phyloP scores from a whole-genome alignment of 2,888 invertebrate genomes.

The Schizaphis graminum region DNA sequence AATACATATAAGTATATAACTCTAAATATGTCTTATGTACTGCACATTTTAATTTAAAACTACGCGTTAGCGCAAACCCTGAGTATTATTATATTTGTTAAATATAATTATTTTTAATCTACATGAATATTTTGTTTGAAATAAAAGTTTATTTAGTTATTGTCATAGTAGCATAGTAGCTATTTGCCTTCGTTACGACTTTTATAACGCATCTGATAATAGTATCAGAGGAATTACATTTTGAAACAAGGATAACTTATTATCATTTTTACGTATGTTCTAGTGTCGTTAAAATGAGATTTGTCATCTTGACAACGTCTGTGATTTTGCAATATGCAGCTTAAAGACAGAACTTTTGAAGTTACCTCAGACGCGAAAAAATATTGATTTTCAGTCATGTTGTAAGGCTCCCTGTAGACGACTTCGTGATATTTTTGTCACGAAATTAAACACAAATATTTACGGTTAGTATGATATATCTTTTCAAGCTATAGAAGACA shows the following conservation, averaged over 20 bases:
- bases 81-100: not conserved
- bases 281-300: conserved; percentile 17
- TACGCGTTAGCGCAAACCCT: not conserved
- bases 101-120: not conserved
- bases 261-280: not conserved
- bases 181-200: not conserved
- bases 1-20: too few relatives aligned
- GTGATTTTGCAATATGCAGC: not conserved
- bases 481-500: not conserved
- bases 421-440: conserved; percentile 5
- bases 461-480: not conserved
- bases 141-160: not conserved
- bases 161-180: not conserved
- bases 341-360: conserved; percentile 14
- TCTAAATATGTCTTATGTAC: not conserved
- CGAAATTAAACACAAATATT: not conserved
- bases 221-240: not conserved
- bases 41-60: not conserved
- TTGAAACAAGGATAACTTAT: not conserved
- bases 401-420: not conserved
- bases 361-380: conserved; percentile 1
- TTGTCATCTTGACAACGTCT: conserved; percentile 20
- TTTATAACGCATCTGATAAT: not conserved
- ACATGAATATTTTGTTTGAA: not conserved
- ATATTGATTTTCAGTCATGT: conserved; percentile 43